Evolutionary conservation across 2,113 vertebrate genomes (phyloP), one percentile per base, ranked within the genome.

Genomic region (Sapayoa aenigma): DNA sequence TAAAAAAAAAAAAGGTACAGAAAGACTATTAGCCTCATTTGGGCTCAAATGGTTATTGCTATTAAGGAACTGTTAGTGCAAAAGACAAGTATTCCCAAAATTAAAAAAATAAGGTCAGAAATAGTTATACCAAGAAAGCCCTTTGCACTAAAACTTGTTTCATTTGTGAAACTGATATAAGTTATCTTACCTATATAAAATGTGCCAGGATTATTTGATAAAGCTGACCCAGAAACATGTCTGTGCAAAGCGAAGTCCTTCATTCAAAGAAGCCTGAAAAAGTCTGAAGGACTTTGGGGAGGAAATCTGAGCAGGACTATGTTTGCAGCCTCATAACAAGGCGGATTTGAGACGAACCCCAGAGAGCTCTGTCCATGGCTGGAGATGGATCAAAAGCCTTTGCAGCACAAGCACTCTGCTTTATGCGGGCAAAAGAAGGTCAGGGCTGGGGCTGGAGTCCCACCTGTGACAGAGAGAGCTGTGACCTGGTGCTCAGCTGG

Each of bases 341-440:
- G 58, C 1, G 4, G 39, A 28, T 41, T 60, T 84, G 47, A 94
- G 76, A 83, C 67, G 39, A 59, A 21, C 30, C 27, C 65, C 56
- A 37, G 83, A 37, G 35, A 86, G 17, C 72, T 59, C 47, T 41
- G 52, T 33, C 20, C 5, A 0, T 15, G 11, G n/a, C 49, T 74
- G 49, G 71, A 84, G n/a, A 33, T 9, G 13, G 67, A 88, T 87
- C 37, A 79, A 66, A 89, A 85, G 58, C 49, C 7, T 62, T 15
- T 14, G 31, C 25, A 55, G 78, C 28, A 33, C 56, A 68, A 47
- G 58, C 8, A 68, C 2, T 10, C 14, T 5, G 11, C 30, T 76
- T 73, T 42, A 9, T 0, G 1, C 1, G 4, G 58, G 49, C 0
- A 0, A 50, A 78, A 56, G 35, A 37, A 62, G 42, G 88, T 80